Percentiles rank a stretch among this genome's conserved stretches.
Evolutionary conservation across 2,113 vertebrate species (phyloP).

Genomic region (Saguinus imperator): DNA sequence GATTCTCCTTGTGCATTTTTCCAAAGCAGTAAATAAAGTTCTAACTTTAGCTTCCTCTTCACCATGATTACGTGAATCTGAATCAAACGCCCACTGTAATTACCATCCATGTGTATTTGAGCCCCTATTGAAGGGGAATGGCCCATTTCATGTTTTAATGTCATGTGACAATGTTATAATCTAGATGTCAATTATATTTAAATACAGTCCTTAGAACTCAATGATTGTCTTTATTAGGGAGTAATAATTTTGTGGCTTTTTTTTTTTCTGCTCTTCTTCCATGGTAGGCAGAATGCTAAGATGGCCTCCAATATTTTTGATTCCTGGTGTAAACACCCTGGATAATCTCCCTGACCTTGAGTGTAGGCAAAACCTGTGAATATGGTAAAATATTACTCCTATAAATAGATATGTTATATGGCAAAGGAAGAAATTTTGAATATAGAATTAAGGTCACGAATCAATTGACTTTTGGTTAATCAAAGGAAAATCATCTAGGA

Average conservation of each 20-base stretch:
- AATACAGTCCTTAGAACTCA: neutral
- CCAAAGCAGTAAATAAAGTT: constrained; percentile 9
- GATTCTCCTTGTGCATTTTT: neutral
- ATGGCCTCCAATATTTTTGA: neutral
- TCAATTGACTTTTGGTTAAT: neutral
- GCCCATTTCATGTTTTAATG: neutral
- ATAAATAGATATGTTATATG: neutral
- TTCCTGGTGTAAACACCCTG: neutral
- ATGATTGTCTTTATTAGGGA: neutral
- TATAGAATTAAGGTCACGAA: neutral
- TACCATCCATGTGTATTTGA: neutral
- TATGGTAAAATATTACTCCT: neutral
- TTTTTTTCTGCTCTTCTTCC: neutral
- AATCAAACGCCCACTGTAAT: neutral
- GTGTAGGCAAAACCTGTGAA: neutral
- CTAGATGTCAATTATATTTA: neutral
- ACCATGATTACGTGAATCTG: neutral
- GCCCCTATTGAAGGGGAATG: neutral
- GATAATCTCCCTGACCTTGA: neutral
- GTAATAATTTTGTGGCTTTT: neutral
- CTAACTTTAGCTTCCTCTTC: neutral
- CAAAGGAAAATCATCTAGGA: neutral
- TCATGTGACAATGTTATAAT: neutral
- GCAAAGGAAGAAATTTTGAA: neutral
- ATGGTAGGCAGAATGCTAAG: neutral